Evolutionary conservation across 2,797 vertebrate genomes (phyloP).

Genomic region (Diceros bicornis): DNA sequence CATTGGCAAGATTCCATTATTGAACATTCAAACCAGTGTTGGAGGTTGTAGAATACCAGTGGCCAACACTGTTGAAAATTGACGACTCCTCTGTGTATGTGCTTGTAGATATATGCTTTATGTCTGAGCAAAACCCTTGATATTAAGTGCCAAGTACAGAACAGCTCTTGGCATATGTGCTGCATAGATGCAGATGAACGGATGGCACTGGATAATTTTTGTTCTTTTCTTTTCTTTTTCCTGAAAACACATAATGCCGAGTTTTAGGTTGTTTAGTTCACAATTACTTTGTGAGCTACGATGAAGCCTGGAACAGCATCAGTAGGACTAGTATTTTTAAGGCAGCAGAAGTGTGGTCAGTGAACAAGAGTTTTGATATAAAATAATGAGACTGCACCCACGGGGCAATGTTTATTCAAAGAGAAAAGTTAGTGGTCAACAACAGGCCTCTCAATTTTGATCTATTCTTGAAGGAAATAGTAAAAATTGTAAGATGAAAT

Average conservation of each 20-base stretch:
- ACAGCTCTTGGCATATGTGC: fast-evolving
- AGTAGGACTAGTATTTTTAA: background rate
- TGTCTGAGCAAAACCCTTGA: background rate
- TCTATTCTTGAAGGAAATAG: background rate
- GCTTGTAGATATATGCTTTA: fast-evolving
- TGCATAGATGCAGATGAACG: background rate
- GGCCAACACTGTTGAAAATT: fast-evolving
- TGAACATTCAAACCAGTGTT: fast-evolving
- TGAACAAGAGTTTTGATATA: background rate
- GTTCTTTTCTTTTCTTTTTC: background rate
- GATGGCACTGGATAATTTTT: background rate
- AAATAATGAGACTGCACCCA: background rate
- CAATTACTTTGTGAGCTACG: background rate
- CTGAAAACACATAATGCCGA: background rate
- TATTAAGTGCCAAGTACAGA: fast-evolving
- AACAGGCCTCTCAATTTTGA: background rate
- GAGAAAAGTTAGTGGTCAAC: background rate
- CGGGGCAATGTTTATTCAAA: background rate
- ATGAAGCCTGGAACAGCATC: background rate
- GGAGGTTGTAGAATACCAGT: fast-evolving
- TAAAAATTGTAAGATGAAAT: background rate
- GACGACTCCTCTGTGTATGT: fast-evolving
- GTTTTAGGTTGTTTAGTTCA: background rate
- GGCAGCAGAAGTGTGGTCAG: background rate
- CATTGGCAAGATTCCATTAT: background rate